Percentiles rank a stretch among this genome's conserved stretches.
Evolutionary conservation across 30 jellyfish, hydroid and myxozoan genomes (phyloP).

Genomic region (Turritopsis rubra): DNA sequence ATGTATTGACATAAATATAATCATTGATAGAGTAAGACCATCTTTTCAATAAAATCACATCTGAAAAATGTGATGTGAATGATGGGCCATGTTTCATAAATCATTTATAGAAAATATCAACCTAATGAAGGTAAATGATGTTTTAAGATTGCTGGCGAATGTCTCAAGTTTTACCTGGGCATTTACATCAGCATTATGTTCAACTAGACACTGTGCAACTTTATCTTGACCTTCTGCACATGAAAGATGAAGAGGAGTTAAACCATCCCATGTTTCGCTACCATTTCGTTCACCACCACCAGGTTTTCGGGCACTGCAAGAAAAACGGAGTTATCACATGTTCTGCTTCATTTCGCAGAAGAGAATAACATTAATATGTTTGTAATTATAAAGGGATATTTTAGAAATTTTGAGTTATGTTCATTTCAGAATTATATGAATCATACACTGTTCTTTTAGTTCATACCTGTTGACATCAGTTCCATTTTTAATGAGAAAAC

Average conservation of each 20-base stretch:
- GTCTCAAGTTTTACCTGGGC: conserved; percentile 81
- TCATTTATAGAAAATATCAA: neutral
- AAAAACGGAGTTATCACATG: too few species aligned
- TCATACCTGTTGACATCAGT: conserved; percentile 76
- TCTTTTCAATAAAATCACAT: neutral
- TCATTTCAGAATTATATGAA: neutral
- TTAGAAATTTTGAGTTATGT: too few species aligned
- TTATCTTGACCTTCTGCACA: conserved; percentile 87
- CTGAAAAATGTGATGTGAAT: too few species aligned
- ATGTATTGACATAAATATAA: neutral
- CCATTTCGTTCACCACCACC: conserved; percentile 88
- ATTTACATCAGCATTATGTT: conserved; percentile 65
- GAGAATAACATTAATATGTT: too few species aligned
- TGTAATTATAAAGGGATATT: too few species aligned
- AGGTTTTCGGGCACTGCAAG: conserved; percentile 62
- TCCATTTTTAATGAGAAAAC: conserved; percentile 60
- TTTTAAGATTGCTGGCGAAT: neutral
- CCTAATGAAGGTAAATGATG: neutral
- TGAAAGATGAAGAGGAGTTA: conserved; percentile 75
- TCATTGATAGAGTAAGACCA: neutral
- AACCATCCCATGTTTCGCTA: conserved; percentile 80
- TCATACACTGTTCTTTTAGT: neutral
- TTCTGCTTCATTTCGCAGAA: too few species aligned
- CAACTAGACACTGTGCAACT: conserved; percentile 81
- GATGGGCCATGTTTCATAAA: too few species aligned